These are phyloP conservation scores for Cercopithecus mitis DNA, from an alignment of 2,797 vertebrate genomes.

Conservation along the genomic window DNA sequence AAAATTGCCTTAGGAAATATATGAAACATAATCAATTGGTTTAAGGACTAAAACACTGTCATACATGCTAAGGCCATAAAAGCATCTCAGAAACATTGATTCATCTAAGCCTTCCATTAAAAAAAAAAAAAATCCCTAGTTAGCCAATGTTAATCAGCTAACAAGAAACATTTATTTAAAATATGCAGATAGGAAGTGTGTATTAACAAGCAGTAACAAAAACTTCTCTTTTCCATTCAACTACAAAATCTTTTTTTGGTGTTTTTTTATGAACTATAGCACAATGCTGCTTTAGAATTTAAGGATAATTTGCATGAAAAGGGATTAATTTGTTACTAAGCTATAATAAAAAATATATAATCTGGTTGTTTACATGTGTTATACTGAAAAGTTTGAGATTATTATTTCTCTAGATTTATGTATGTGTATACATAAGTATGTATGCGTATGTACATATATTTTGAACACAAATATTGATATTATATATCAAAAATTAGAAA, in stretches of 20 bases:
- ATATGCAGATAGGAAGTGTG: conserved; percentile 58
- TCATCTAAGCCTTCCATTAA: conserved; percentile 61
- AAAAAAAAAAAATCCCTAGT: conserved; percentile 62
- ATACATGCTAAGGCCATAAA: conserved; percentile 76
- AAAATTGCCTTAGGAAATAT: conserved; percentile 81
- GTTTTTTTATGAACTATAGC: not conserved
- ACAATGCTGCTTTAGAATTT: not conserved
- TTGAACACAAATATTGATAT: not conserved
- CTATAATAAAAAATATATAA: not conserved
- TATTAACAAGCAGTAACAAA: conserved; percentile 53
- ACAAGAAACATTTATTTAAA: conserved; percentile 52
- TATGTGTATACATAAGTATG: not conserved
- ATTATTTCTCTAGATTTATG: not conserved
- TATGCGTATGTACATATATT: not conserved
- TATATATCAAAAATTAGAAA: not conserved
- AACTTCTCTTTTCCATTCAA: conserved; percentile 65
- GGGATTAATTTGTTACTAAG: not conserved
- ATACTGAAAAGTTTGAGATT: not conserved
- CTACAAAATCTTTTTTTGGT: conserved; percentile 18
- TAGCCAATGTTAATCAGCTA: conserved; percentile 56
- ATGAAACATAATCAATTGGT: conserved; percentile 82
- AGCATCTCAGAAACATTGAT: conserved; percentile 74
- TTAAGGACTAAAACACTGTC: conserved; percentile 75
- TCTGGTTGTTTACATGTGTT: not conserved
- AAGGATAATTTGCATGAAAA: conserved; percentile 21